These are phyloP conservation scores for Oryzias woworae DNA, from an alignment of 2,113 vertebrate species.

Conservation along the genomic window DNA sequence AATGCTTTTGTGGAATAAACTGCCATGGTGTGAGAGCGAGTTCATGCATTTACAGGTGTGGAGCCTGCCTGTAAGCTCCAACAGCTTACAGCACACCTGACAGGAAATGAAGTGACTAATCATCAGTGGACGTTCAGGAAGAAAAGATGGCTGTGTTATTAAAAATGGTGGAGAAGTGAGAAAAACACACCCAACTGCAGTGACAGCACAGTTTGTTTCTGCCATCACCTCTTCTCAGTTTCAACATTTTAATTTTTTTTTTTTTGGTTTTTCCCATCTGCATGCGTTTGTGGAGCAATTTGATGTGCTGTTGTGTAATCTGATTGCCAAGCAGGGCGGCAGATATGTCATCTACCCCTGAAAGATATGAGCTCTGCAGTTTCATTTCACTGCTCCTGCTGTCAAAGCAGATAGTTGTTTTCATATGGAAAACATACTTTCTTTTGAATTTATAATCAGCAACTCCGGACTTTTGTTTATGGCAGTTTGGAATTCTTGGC, in stretches of 20 bases:
- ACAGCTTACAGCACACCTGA: slow-evolving; percentile 17
- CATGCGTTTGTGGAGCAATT: slow-evolving; percentile 16
- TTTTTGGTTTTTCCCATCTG: background rate
- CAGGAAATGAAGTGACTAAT: slow-evolving; percentile 63
- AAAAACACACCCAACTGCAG: slow-evolving; percentile 11
- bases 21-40: slow-evolving; percentile 1
- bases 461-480: background rate
- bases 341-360: slow-evolving; percentile 12
- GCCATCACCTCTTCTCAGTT: background rate
- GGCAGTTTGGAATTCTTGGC: background rate
- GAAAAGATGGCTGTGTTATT: slow-evolving; percentile 48
- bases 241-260: background rate
- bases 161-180: slow-evolving; percentile 31
- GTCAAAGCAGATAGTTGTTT: slow-evolving; percentile 3
- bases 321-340: slow-evolving; percentile 22
- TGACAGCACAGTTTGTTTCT: slow-evolving; percentile 4
- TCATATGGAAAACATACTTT: background rate
- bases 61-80: background rate
- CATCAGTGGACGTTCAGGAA: slow-evolving; percentile 42
- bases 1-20: slow-evolving; percentile 7
- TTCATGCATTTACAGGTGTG: background rate
- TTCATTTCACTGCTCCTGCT: slow-evolving; percentile 8
- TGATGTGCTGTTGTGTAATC: slow-evolving; percentile 30
- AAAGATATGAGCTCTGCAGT: slow-evolving; percentile 11
- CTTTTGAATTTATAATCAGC: background rate